These are phyloP conservation scores for Cephonodes hylas DNA, from an alignment of 2,888 invertebrate species.

Conservation along the genomic window DNA sequence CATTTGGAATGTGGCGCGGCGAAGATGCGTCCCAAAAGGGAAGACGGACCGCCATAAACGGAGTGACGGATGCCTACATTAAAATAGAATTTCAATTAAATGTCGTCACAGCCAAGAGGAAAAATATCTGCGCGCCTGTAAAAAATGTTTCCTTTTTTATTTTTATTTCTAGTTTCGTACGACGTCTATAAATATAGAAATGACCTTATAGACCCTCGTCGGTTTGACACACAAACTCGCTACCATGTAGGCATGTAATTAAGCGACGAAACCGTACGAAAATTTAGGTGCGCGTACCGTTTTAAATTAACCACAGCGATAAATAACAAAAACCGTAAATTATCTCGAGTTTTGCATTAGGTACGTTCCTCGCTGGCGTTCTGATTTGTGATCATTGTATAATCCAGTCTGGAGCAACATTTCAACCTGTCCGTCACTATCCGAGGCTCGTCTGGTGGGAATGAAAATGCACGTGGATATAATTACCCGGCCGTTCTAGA, in stretches of 20 bases:
- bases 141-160: conserved; percentile 15
- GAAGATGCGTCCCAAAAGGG: conserved; percentile 69
- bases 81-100: conserved; percentile 64
- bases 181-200: not conserved
- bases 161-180: not conserved
- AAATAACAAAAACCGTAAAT: not conserved
- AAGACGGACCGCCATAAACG: conserved; percentile 57
- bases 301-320: not conserved
- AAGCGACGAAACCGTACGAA: not conserved
- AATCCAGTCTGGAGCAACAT: conserved; percentile 32
- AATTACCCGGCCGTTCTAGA: conserved; percentile 27
- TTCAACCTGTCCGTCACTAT: conserved; percentile 26
- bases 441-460: conserved; percentile 38
- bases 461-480: conserved; percentile 44
- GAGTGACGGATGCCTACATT: conserved; percentile 54
- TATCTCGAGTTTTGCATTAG: not conserved
- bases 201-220: not conserved
- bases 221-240: not conserved
- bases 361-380: not conserved
- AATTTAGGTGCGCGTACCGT: not conserved
- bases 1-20: conserved; percentile 66
- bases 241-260: not conserved
- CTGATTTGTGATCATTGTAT: conserved; percentile 38
- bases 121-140: conserved; percentile 26
- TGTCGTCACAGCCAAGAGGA: conserved; percentile 28